Evolutionary conservation across 2,888 invertebrate species (phyloP).

Genomic region (Tipula lateralis): DNA sequence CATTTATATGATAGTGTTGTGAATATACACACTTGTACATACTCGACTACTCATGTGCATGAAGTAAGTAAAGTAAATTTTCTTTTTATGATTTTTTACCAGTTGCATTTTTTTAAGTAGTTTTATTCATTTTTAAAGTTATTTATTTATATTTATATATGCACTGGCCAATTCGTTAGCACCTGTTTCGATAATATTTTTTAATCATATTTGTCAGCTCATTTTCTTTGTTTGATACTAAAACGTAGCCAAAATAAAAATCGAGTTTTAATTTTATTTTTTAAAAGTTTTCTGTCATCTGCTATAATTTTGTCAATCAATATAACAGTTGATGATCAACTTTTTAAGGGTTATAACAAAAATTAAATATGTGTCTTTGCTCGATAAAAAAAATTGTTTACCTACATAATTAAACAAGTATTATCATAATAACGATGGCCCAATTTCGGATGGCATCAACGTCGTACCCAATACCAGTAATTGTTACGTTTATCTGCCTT

Average conservation of each 20-base stretch:
- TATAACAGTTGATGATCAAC: neutral
- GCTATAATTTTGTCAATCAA: neutral
- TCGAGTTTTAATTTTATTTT: neutral
- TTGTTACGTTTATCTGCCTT: no score
- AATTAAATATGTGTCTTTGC: no score
- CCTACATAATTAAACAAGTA: no score
- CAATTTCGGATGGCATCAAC: no score
- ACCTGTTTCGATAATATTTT: neutral
- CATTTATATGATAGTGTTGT: neutral
- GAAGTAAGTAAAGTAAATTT: conserved; percentile 7
- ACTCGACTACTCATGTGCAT: neutral
- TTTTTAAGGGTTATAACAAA: no score
- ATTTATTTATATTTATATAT: neutral
- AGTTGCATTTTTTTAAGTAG: conserved; percentile 2
- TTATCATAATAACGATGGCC: no score
- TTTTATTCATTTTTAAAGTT: neutral
- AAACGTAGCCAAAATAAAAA: neutral
- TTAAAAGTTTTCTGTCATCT: neutral
- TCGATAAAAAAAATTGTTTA: no score
- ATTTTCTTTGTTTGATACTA: neutral
- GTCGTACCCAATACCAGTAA: no score
- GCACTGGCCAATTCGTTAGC: neutral
- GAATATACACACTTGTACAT: neutral
- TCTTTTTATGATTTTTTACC: neutral
- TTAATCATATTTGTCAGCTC: neutral